Percentiles rank a stretch among this genome's conserved stretches.
phyloP scores from a whole-genome alignment of 2,797 vertebrate genomes.

The Eulemur albifrons region DNA sequence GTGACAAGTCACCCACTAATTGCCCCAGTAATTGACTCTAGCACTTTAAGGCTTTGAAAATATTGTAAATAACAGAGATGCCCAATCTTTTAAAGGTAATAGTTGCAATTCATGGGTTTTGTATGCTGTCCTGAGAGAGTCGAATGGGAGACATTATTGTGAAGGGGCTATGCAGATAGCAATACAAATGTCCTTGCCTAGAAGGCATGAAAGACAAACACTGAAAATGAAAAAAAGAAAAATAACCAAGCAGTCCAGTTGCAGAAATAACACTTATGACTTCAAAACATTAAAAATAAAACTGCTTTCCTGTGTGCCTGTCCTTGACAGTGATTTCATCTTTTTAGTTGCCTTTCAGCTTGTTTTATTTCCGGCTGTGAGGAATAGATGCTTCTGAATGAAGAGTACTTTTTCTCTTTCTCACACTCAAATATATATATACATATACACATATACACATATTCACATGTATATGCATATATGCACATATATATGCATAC shows the following conservation, averaged over 20 bases:
- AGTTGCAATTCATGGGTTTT: conserved; percentile 31
- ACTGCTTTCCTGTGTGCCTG: neutral
- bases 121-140: neutral
- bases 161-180: neutral
- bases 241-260: conserved; percentile 45
- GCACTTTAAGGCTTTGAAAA: conserved; percentile 49
- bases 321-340: conserved; percentile 62
- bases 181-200: conserved; percentile 57
- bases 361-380: conserved; percentile 54
- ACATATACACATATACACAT: neutral
- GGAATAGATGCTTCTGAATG: conserved; percentile 11
- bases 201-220: conserved; percentile 62
- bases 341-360: conserved; percentile 58
- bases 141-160: neutral
- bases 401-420: neutral
- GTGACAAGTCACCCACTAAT: conserved; percentile 16
- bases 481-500: neutral
- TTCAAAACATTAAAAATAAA: conserved; percentile 69
- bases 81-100: neutral
- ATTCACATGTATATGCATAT: neutral
- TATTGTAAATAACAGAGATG: neutral
- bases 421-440: neutral
- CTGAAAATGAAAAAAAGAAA: conserved; percentile 34
- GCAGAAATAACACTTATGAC: conserved; percentile 68
- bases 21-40: neutral